A percentile compares a stretch with the other conserved stretches of the same genome.
Evolutionary conservation across 53 echinoderm and acorn worm genomes (phyloP).

Genomic region (Antedon mediterranea): DNA sequence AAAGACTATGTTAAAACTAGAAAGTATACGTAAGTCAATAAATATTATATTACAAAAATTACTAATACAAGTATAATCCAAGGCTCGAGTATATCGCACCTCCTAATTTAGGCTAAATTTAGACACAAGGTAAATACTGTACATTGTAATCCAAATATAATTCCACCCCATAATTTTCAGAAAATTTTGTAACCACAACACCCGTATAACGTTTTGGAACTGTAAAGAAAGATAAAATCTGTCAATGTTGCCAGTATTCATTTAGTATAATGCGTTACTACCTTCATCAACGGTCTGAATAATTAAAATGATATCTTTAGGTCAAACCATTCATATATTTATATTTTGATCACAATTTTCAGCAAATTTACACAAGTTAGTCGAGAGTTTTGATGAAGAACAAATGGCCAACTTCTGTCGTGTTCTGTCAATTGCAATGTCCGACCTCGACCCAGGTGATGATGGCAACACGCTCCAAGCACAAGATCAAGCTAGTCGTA

Average conservation of each 20-base stretch:
- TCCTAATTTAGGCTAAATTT: too few species aligned
- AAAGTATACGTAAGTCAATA: conserved; percentile 71
- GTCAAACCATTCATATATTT: background rate
- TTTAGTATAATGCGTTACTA: background rate
- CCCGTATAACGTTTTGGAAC: too few species aligned
- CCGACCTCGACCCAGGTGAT: conserved; percentile 68
- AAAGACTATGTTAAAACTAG: conserved; percentile 58
- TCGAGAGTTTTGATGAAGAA: conserved; percentile 73
- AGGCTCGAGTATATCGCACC: too few species aligned
- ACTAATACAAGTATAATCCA: too few species aligned
- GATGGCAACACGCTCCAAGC: conserved; percentile 66
- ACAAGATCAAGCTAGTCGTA: conserved; percentile 78
- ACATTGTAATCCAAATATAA: too few species aligned
- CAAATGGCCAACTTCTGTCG: conserved; percentile 97
- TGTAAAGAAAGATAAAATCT: too few species aligned
- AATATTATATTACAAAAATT: too few species aligned
- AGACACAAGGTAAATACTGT: too few species aligned
- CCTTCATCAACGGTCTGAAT: background rate
- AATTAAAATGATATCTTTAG: background rate
- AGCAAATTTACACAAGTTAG: conserved; percentile 61
- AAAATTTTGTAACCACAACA: too few species aligned
- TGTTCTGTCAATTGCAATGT: conserved; percentile 94
- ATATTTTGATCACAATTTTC: too few species aligned
- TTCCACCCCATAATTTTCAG: too few species aligned
- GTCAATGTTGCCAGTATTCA: too few species aligned